phyloP scores from a whole-genome alignment of 2,113 vertebrate genomes.

The Corynorhinus townsendii region DNA sequence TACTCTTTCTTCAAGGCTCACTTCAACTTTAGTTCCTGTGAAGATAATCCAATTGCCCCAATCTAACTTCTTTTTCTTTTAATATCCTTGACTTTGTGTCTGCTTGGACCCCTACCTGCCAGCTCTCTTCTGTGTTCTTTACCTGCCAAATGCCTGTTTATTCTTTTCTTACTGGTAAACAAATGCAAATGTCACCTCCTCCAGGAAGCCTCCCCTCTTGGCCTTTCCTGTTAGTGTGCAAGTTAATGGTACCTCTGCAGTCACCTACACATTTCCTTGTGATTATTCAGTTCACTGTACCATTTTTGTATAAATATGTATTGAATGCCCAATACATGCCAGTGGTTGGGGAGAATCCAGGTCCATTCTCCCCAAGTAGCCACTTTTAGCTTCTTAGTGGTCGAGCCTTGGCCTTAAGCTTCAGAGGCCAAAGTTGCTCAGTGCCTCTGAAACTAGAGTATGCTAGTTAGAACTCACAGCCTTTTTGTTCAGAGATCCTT shows the following conservation, averaged over 20 bases:
- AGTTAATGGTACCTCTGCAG: not conserved
- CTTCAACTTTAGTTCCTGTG: not conserved
- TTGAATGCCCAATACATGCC: not conserved
- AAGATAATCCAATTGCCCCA: not conserved
- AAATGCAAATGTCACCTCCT: not conserved
- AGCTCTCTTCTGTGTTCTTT: not conserved
- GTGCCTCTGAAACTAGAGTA: not conserved
- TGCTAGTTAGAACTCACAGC: not conserved
- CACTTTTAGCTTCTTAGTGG: not conserved
- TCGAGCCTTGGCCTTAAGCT: not conserved
- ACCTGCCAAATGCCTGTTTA: not conserved
- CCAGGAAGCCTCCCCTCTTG: not conserved
- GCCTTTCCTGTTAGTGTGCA: not conserved
- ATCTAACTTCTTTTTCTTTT: not conserved
- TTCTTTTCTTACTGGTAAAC: not conserved
- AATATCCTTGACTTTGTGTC: not conserved
- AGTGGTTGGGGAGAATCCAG: not conserved
- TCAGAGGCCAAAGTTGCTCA: not conserved
- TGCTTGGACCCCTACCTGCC: not conserved
- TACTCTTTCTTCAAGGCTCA: not conserved
- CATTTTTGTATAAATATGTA: not conserved
- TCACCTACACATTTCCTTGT: not conserved
- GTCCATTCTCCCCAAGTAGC: not conserved
- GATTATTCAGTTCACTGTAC: not conserved
- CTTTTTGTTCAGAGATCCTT: slow-evolving; percentile 12